Evolutionary conservation across 2,888 invertebrate species (phyloP).

Genomic region (Yponomeuta cagnagella): DNA sequence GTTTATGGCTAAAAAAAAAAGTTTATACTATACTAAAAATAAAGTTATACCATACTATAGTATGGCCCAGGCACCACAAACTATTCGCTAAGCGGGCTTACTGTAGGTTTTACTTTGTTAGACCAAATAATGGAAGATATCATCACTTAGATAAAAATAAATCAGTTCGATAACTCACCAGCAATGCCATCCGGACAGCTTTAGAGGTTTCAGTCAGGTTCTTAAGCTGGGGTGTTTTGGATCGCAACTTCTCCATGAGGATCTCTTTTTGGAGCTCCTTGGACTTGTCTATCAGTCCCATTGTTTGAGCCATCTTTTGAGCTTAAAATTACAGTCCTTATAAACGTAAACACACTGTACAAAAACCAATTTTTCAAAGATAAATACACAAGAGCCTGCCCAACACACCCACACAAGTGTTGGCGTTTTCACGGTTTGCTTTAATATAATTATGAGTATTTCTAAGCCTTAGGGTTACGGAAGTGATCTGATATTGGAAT

Average conservation of each 20-base stretch:
- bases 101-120: no score
- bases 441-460: background rate
- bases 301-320: slow-evolving; percentile 43
- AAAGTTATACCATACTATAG: no score
- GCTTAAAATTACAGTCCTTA: background rate
- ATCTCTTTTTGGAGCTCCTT: slow-evolving; percentile 84
- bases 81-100: no score
- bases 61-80: no score
- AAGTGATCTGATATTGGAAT: background rate
- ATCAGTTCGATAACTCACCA: slow-evolving; percentile 71
- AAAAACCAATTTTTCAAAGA: background rate
- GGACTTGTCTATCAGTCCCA: slow-evolving; percentile 58
- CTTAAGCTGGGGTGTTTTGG: slow-evolving; percentile 88
- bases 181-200: slow-evolving; percentile 88
- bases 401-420: background rate
- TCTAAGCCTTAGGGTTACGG: background rate
- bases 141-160: no score
- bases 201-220: slow-evolving; percentile 91
- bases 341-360: background rate
- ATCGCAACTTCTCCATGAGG: slow-evolving; percentile 93
- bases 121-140: no score
- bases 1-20: no score
- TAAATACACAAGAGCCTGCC: background rate
- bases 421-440: slow-evolving; percentile 5
- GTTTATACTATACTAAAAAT: no score